Base-by-base conservation (phyloP, 37 sponge, comb jelly and placozoan species). In the Eunapius fragilis region DNA sequence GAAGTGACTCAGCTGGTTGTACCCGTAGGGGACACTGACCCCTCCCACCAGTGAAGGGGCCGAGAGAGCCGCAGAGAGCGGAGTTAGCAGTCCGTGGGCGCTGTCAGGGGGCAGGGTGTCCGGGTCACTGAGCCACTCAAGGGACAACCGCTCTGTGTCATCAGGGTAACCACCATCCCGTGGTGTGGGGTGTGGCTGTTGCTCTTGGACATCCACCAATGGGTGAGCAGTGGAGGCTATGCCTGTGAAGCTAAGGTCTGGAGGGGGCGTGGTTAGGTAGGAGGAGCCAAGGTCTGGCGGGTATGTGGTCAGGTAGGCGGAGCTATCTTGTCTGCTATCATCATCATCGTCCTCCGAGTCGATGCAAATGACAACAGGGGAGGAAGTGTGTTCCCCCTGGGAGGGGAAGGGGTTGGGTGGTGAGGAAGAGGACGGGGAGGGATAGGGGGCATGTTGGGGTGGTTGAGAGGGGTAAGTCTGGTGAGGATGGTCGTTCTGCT, bases 261-360 rank as follows among this genome's bases (percentile, higher is more conserved):
- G 32, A 0, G 33, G n/a, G n/a, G n/a, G n/a, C n/a, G n/a, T n/a
- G n/a, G n/a, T n/a, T n/a, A n/a, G n/a, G n/a, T n/a, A n/a, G 75
- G 35, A 9, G 75, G 25, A 33, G 31, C 25, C 75, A 31, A 0
- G 30, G n/a, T n/a, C n/a, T n/a, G n/a, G n/a, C n/a, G n/a, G n/a
- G n/a, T n/a, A n/a, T n/a, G n/a, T n/a, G n/a, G n/a, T n/a, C n/a
- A n/a, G n/a, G 35, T 31, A 23, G 24, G 24, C 9, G 32, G 75
- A 75, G 32, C 75, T 75, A 48, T 22, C 67, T 2, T 81, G 25
- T 58, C 58, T 58, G 17, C 22, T 58, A 5, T 70, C 72, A 4
- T n/a, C n/a, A n/a, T n/a, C n/a, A n/a, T 82, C 82, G 35, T 70
- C 71, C 26, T 87, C 87, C 2, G 87, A 87, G 45, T 87, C 87